Evolutionary conservation across 92 coral and sea anemone species (phyloP), one percentile per base, ranked within the genome.

Genomic region (Palythoa grandis): DNA sequence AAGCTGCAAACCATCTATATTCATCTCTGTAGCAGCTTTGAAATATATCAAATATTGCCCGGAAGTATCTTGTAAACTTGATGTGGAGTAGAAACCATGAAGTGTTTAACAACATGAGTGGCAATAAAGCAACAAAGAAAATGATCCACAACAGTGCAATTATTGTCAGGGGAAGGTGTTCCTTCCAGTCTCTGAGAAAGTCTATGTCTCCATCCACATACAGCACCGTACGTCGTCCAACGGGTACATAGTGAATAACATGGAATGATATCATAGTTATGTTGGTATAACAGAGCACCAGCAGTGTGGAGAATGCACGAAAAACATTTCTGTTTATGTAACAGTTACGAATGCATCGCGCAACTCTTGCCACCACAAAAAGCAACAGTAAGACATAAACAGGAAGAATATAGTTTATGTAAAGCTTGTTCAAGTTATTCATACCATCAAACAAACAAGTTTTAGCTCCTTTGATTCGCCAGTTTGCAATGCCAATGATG

Each of bases 281-380:
- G 76, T 92, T 88, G 19, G 94, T 94, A 75, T 94, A 94, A 74
- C 98, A 88, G 35, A 94, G 90, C 17, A 94, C 98, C 25, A 94
- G 77, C 13, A 94, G 91, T 0, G 93, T 92, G 77, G 92, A 94
- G 60, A 92, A 89, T 47, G 98, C 95, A 13, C 88, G 90, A 16
- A 91, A 90, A 1, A 88, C 91, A 77, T 94, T 94, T 83, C n/a
- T n/a, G n/a, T n/a, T n/a, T n/a, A n/a, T n/a, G n/a, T n/a, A n/a
- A n/a, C n/a, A n/a, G n/a, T n/a, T n/a, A n/a, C n/a, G n/a, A n/a
- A n/a, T n/a, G n/a, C n/a, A n/a, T n/a, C n/a, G n/a, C n/a, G n/a
- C n/a, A 61, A 96, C 83, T 78, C 87, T 94, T 15, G 89, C 83
- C 76, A 94, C 48, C 39, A 91, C 87, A 37, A 91, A 58, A 15